Base-by-base conservation (phyloP, 2,797 vertebrate genomes). In the Gallinago stenura region DNA sequence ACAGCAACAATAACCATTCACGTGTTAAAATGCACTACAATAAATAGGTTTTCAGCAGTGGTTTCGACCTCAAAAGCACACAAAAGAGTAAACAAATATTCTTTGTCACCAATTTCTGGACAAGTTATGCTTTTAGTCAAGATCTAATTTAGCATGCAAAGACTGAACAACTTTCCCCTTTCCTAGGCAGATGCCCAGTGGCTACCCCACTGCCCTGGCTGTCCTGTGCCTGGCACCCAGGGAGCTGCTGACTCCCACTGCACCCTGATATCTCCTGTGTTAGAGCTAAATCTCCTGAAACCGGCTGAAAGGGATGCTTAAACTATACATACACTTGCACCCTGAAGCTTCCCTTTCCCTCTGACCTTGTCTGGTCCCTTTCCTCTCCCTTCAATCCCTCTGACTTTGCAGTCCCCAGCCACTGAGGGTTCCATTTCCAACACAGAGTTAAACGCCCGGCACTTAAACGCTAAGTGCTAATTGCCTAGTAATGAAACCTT, bases 401-500 rank as follows among this genome's bases (percentile, higher is more conserved):
- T 0, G 3, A 77, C 8, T 83, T 41, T 39, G 39, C 51, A 72
- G 54, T 68, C 46, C 60, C 13, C 41, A 78, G 3, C 14, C 35
- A 56, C 76, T 65, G 82, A 78, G 7, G 12, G 22, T 68, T 92
- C 61, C 54, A 30, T 48, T 94, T 95, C 62, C 88, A 92, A 94
- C 94, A 89, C 0, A 1, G 80, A 95, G 93, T 96, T 95, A 97
- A 97, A 94, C 3, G 65, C 81, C 62, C 89, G 60, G 54, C 73
- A 89, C 73, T 97, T 96, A 92, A 92, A 92, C 10, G 77, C 90
- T 73, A 93, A 96, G 82, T 92, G 84, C 83, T 97, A 97, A 97
- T 97, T 97, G 96, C 94, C 65, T 93, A n/a, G 88, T 95, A 96
- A 97, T 97, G 73, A 95, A 96, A 97, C 70, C 86, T 95, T 97